A percentile compares a stretch with the other conserved stretches of the same genome.
These are phyloP conservation scores for Cerastis rubricosa DNA, from an alignment of 2,888 invertebrate genomes.

Conservation along the genomic window DNA sequence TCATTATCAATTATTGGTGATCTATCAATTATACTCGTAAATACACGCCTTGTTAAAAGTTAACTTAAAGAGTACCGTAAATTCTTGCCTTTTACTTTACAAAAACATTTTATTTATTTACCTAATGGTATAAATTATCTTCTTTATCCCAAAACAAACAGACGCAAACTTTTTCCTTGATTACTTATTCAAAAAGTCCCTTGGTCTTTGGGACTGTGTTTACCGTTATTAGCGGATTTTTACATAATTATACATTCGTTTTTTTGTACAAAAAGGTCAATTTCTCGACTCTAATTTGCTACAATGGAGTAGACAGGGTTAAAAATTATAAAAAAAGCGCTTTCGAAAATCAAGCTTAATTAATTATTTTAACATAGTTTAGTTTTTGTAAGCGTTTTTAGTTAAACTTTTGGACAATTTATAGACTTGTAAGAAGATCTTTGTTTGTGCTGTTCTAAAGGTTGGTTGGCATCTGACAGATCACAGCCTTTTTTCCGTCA, in stretches of 20 bases:
- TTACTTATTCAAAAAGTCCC: background rate
- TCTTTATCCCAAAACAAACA: background rate
- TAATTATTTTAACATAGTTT: too few relatives aligned
- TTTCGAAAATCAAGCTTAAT: too few relatives aligned
- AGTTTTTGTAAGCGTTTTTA: too few relatives aligned
- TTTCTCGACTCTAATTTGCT: background rate
- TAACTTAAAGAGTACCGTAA: background rate
- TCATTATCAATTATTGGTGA: too few relatives aligned
- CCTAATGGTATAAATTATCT: background rate
- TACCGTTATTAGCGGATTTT: constrained; percentile 5
- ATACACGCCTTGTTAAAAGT: background rate
- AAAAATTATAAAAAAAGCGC: background rate
- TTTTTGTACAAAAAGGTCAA: background rate
- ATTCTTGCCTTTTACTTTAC: background rate
- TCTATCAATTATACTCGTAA: too few relatives aligned
- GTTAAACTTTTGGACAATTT: too few relatives aligned
- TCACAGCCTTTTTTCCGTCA: background rate
- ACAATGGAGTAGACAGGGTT: background rate
- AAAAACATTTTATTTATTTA: background rate
- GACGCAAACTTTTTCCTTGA: background rate
- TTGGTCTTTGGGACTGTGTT: background rate
- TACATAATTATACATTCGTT: background rate
- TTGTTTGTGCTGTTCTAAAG: background rate
- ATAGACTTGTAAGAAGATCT: too few relatives aligned
- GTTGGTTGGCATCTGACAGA: background rate